Evolutionary conservation across 2,888 invertebrate species (phyloP).

Genomic region (Lithophane socia): DNA sequence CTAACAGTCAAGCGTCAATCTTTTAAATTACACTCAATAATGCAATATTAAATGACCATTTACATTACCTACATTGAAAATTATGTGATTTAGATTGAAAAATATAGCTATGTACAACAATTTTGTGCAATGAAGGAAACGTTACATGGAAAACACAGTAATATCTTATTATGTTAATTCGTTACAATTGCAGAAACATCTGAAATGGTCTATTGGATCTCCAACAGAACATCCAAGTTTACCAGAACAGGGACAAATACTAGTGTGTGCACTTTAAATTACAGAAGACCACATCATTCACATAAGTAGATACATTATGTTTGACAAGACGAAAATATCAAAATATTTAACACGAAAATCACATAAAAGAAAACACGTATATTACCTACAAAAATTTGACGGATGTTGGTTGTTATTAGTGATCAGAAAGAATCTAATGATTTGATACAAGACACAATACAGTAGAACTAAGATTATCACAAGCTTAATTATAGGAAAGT

Average conservation of each 20-base stretch:
- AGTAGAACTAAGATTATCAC: not conserved
- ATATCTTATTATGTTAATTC: constrained; percentile 12
- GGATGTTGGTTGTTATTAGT: no score
- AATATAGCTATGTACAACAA: constrained; percentile 16
- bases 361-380: no score
- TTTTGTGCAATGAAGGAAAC: not conserved
- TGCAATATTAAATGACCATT: constrained; percentile 18
- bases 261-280: no score
- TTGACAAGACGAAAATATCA: no score
- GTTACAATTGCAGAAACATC: not conserved
- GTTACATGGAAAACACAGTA: not conserved
- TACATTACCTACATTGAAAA: constrained; percentile 21
- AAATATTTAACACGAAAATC: no score
- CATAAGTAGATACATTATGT: no score
- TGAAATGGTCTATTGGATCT: not conserved
- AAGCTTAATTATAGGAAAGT: not conserved
- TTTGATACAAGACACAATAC: not conserved
- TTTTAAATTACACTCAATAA: constrained; percentile 30
- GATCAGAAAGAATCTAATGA: not conserved
- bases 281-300: no score
- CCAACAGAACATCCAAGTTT: no score
- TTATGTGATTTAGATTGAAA: constrained; percentile 34
- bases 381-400: no score
- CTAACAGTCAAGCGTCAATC: not conserved
- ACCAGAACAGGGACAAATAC: no score